These are phyloP conservation scores for Phataginus tetradactyla DNA, from an alignment of 2,797 vertebrate genomes.

Conservation along the genomic window DNA sequence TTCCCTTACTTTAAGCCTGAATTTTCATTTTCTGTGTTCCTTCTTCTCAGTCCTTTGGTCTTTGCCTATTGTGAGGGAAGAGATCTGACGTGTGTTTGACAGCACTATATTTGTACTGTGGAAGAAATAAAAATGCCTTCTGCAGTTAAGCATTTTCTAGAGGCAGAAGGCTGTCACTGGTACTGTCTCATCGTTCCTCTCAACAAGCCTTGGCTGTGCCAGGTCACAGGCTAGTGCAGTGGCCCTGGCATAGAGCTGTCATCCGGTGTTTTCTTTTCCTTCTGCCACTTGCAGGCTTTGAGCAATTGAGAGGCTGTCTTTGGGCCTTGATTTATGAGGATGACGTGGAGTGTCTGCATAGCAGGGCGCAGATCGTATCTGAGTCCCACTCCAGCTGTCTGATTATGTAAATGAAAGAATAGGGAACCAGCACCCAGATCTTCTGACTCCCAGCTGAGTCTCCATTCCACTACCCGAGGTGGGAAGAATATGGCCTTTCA, in stretches of 20 bases:
- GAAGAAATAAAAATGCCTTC: neutral
- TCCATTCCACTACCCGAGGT: no score
- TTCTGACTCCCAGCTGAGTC: neutral
- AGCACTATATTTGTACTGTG: neutral
- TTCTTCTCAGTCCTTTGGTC: neutral
- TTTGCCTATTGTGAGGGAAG: neutral
- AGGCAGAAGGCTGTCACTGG: neutral
- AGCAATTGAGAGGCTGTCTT: neutral
- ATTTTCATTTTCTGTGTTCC: neutral
- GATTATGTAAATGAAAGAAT: neutral
- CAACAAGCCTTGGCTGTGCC: neutral
- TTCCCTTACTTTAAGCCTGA: neutral
- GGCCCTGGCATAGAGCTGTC: rapidly evolving
- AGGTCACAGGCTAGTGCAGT: rapidly evolving
- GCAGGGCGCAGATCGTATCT: neutral
- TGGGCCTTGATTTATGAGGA: neutral
- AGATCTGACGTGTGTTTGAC: neutral
- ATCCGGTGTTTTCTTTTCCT: neutral
- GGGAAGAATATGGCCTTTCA: neutral
- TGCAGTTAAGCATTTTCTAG: neutral
- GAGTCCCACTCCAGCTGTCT: neutral
- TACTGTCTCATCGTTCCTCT: neutral
- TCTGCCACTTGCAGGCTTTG: neutral
- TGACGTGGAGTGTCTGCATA: neutral
- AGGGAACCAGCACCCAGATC: neutral